Evolutionary conservation across 2,797 vertebrate species (phyloP).

Genomic region (Macrochelys suwanniensis): DNA sequence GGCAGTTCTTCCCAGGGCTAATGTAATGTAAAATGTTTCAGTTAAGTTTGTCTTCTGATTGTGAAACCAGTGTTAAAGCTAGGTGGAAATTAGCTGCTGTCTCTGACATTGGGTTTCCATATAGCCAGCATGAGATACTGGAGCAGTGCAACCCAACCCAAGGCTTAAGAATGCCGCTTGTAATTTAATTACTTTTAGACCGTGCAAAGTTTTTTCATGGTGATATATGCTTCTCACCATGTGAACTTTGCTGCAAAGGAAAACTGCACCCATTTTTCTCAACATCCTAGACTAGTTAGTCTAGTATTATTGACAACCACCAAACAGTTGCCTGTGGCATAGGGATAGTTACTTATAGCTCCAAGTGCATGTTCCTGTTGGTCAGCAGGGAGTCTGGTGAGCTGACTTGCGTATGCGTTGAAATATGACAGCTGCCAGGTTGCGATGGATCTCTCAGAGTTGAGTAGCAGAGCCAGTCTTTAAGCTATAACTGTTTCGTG

Average conservation of each 20-base stretch:
- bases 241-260: not conserved
- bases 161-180: not conserved
- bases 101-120: not conserved
- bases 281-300: not conserved
- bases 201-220: not conserved
- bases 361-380: not conserved
- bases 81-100: not conserved
- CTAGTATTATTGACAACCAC: not conserved
- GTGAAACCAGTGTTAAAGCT: not conserved
- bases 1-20: not conserved
- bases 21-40: not conserved
- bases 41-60: not conserved
- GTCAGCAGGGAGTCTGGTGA: not conserved
- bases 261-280: not conserved
- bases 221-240: not conserved
- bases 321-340: not conserved
- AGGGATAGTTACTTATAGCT: not conserved
- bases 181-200: not conserved
- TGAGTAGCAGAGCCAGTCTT: not conserved
- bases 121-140: not conserved
- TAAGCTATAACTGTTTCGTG: not conserved
- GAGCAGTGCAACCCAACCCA: not conserved
- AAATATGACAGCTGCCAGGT: not conserved
- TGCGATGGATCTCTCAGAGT: not conserved
- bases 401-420: not conserved